Base-by-base conservation (phyloP, 2,113 vertebrate species). In the Scalopus aquaticus region DNA sequence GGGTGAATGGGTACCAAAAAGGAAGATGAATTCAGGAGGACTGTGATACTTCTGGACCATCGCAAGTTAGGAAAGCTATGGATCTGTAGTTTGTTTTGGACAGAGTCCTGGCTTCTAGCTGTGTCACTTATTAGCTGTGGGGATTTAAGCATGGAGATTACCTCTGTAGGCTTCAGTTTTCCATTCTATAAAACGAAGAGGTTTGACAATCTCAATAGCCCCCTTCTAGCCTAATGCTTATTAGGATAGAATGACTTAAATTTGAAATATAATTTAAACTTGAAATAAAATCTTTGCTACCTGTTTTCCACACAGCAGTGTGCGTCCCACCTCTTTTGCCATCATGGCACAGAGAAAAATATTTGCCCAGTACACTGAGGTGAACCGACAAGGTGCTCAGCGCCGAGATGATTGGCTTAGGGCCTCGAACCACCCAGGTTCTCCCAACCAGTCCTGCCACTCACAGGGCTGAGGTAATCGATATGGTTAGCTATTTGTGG, bases 251-350 rank as follows among this genome's bases (percentile, higher is more conserved):
- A 32, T 12, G 30, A 62, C 13, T 62, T 62, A 62, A 62, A 28
- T 10, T 62, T 62, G 60, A 62, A 62, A 62, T 65, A 83, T 37
- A 30, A 64, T 22, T 81, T 58, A 39, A 76, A 82, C 67, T 0
- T 86, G 42, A 86, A 56, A n/a, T 16, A n/a, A 3, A 69, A 5
- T 0, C 4, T 13, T 77, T 73, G 69, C n/a, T 39, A 42, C 2
- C 12, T 1, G 44, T 11, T 7, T 5, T 0, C 2, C 11, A 46
- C 0, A 4, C 69, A 80, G 46, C 22, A 67, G 51, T 19, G 44
- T 78, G 74, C 67, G 62, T 88, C 56, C 65, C 39, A 95, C 60
- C 46, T 88, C 67, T 58, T 30, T 78, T 4, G 46, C 44, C 32
- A 69, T 76, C 4, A 5, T 0, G 24, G 69, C 35, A 86, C 42